Evolutionary conservation across 1,140 invertebrate species (phyloP), one percentile per base, ranked within the genome.

Genomic region (Meteorus sp.): DNA sequence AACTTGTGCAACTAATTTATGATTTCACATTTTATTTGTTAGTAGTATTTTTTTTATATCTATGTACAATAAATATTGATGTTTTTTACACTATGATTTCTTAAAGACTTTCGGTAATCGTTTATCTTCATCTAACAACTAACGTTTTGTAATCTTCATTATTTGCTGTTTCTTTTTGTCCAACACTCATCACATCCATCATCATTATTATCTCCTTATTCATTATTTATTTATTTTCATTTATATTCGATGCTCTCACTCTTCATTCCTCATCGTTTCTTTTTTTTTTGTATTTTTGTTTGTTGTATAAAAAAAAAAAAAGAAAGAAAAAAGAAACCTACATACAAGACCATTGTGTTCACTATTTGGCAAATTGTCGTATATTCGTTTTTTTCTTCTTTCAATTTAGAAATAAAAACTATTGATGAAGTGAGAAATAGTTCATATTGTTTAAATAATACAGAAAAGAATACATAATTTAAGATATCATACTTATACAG

Each of bases 1-100:
- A 5, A 7, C 8, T n/a, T 39, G 35, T n/a, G 11, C 4, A 13
- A 5, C 8, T 39, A 33, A 25, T 29, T 54, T 54, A n/a, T 37
- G 25, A 43, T 47, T 55, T 47, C 25, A 19, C 15, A n/a, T 67
- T 79, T 77, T 77, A 79, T 77, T 78, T 76, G 75, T 78, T 78
- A 78, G 72, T 80, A 78, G 68, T 64, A 15, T 74, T 77, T 77
- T 67, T 76, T 74, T 77, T 73, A 78, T 74, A 76, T 75, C 69
- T 80, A 80, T 78, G 75, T 80, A 80, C 77, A 80, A 80, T 79
- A 80, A 79, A 80, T 80, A 80, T 79, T 77, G 73, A 69, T 78
- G 69, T 69, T 72, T 78, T 79, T 77, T 78, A 79, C 77, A 79
- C 69, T 78, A 78, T 70, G 45, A 66, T 64, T n/a, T 59, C 60